Conservation (phyloP, 2,797 vertebrate genomes). For the Thunnus albacares region DNA sequence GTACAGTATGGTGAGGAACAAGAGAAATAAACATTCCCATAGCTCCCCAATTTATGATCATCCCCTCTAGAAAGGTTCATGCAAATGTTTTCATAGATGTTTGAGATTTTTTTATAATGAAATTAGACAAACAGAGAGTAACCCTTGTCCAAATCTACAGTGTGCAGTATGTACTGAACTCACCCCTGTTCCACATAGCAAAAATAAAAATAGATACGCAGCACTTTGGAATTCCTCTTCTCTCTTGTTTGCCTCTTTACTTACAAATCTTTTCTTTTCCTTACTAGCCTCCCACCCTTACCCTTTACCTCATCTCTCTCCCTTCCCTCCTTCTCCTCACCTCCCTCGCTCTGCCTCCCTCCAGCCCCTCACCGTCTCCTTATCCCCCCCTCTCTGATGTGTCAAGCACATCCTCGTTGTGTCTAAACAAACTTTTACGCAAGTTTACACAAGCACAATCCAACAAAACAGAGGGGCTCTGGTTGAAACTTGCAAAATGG, state of each 20-base stretch:
- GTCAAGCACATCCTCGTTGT: slow-evolving; percentile 64
- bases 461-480: slow-evolving; percentile 71
- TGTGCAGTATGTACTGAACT: too few species aligned
- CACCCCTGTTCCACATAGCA: too few species aligned
- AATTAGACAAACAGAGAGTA: background rate
- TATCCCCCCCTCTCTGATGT: slow-evolving; percentile 40
- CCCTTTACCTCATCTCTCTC: background rate
- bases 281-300: background rate
- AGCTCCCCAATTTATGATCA: too few species aligned
- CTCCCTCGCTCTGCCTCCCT: background rate
- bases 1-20: too few species aligned
- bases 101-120: background rate
- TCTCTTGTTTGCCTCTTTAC: background rate
- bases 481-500: slow-evolving; percentile 67
- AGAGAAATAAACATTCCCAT: too few species aligned
- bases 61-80: background rate
- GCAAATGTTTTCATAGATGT: too few species aligned
- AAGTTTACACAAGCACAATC: slow-evolving; percentile 77
- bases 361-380: background rate
- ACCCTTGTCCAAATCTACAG: background rate
- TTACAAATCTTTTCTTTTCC: background rate
- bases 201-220: background rate
- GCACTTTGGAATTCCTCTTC: background rate
- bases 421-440: slow-evolving; percentile 77
- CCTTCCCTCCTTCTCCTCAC: background rate